Evolutionary conservation across 2,888 invertebrate species (phyloP), one percentile per base, ranked within the genome.

Genomic region (Biston betularia): DNA sequence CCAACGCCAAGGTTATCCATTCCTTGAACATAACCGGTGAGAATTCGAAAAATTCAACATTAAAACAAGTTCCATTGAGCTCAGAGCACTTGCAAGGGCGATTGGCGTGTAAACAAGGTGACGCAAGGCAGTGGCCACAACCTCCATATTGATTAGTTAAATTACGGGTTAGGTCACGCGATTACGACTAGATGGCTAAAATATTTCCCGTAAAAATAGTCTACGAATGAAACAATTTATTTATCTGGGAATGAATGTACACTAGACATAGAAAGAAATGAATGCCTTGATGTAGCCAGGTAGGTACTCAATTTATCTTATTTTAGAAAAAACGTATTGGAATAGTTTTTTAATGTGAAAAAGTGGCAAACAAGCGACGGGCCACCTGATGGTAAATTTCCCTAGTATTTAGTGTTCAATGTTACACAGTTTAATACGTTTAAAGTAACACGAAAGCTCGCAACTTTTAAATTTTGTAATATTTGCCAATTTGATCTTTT

Each of bases 91-190:
- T 69, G 80, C 88, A 86, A 88, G 87, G 87, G 84, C 87, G 78
- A 77, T 75, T 75, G 73, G 76, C 78, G 79, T 82, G 84, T 84
- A 85, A 85, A 85, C 80, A 89, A 59, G 71, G 66, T 89, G 89
- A 90, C 90, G 90, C 79, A 89, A 89, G 79, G 80, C 72, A 71
- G 68, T 71, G 74, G 79, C 81, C 81, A 84, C 87, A 86, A 89
- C 86, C 86, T 87, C 82, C 83, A 81, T 87, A 91, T 91, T 85
- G 92, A 92, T 91, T 90, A 88, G 84, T 80, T 79, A 82, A 84
- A 86, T 85, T 87, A 85, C 79, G 75, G 78, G 79, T 81, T 82
- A 83, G 82, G 87, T 89, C 91, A 92, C 90, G 92, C 89, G 79
- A 90, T 79, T 74, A 63, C 54, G 71, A 62, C 74, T 70, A 71